Percentiles rank a stretch among this genome's conserved stretches.
These are phyloP conservation scores for Mystacornis crossleyi DNA, from an alignment of 2,113 vertebrate species.

Conservation along the genomic window DNA sequence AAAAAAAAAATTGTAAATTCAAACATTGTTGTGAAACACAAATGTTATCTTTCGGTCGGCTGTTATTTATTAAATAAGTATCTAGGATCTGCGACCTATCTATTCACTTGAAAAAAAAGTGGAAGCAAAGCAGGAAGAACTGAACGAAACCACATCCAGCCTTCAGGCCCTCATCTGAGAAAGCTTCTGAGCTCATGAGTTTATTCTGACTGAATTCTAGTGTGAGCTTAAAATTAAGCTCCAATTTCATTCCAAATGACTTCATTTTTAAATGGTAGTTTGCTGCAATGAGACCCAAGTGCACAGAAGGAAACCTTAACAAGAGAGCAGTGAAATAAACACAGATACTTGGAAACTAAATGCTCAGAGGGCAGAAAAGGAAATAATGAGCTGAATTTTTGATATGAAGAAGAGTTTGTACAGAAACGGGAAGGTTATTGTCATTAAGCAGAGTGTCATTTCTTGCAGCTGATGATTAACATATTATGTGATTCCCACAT, in stretches of 20 bases:
- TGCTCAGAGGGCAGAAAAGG: background rate
- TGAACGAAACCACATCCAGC: background rate
- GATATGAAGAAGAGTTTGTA: background rate
- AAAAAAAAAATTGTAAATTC: background rate
- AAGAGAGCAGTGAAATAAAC: background rate
- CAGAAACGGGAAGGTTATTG: background rate
- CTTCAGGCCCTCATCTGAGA: background rate
- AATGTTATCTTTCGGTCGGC: background rate
- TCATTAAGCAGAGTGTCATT: background rate
- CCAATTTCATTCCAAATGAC: background rate
- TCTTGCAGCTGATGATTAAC: background rate
- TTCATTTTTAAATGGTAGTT: background rate
- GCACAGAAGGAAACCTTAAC: background rate
- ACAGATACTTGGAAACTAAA: background rate
- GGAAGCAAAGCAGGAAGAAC: background rate
- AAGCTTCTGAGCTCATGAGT: background rate
- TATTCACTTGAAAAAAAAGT: background rate
- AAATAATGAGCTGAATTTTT: background rate
- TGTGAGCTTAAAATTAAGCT: background rate
- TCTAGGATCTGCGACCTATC: rapidly evolving
- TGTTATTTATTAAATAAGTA: background rate
- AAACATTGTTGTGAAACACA: background rate
- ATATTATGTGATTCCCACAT: background rate
- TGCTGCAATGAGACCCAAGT: background rate
- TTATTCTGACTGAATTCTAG: background rate